phyloP scores from a whole-genome alignment of 2,797 vertebrate species.

The Fratercula arctica region DNA sequence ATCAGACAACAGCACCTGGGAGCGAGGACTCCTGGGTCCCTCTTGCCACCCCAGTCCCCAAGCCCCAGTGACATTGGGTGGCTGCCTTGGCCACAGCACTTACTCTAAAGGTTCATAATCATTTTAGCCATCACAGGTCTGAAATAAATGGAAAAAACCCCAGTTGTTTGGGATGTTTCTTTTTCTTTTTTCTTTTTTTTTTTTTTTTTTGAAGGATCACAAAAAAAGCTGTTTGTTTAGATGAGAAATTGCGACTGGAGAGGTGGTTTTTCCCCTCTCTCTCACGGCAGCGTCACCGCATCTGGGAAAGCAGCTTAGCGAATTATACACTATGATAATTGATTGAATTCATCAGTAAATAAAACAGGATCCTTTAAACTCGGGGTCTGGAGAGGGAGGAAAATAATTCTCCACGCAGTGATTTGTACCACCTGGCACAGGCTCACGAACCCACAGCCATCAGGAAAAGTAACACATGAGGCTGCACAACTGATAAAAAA shows the following conservation, averaged over 20 bases:
- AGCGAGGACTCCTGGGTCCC: neutral
- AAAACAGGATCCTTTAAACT: neutral
- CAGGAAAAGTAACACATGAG: neutral
- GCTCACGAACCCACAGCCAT: neutral
- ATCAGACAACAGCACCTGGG: neutral
- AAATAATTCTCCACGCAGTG: neutral
- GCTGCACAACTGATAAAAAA: neutral
- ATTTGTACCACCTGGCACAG: neutral
- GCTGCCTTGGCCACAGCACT: neutral
- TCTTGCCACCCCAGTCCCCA: neutral
- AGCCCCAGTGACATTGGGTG: neutral
- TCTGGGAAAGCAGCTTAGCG: slow-evolving; percentile 14
- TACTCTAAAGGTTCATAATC: neutral
- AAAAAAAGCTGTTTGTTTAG: neutral
- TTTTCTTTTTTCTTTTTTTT: rapidly evolving
- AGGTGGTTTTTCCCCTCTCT: neutral
- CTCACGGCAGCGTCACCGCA: neutral
- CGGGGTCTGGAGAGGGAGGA: neutral
- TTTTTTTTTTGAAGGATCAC: neutral
- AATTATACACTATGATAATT: slow-evolving; percentile 11
- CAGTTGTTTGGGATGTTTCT: neutral
- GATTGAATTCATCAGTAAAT: slow-evolving; percentile 38
- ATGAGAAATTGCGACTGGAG: neutral
- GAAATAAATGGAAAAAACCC: neutral
- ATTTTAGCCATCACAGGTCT: neutral